phyloP scores from a whole-genome alignment of 2,888 invertebrate genomes.

The Leucozona laternaria region DNA sequence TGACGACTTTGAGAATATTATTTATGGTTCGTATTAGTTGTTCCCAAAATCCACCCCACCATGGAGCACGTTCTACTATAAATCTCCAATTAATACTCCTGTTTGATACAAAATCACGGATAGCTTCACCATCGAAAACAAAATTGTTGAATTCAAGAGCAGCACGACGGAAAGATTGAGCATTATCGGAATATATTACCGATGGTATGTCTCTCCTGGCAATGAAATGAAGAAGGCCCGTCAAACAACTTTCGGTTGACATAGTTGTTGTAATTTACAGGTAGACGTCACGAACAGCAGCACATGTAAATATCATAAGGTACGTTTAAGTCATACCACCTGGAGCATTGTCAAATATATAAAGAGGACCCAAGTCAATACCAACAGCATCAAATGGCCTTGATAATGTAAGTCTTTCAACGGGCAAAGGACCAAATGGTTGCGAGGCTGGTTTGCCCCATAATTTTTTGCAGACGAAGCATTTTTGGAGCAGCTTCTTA shows the following conservation, averaged over 20 bases:
- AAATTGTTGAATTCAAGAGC: no score
- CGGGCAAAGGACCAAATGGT: slow-evolving; percentile 21
- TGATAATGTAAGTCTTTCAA: slow-evolving; percentile 22
- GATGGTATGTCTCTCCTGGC: slow-evolving; percentile 4
- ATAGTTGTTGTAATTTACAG: slow-evolving; percentile 3
- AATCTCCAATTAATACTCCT: no score
- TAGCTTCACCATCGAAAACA: no score
- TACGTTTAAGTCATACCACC: neutral
- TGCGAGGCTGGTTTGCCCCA: slow-evolving; percentile 10
- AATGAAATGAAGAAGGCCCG: slow-evolving; percentile 19
- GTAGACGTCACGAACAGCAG: slow-evolving; percentile 4
- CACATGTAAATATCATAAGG: slow-evolving; percentile 8
- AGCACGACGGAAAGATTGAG: no score
- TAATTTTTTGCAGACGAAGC: slow-evolving; percentile 5
- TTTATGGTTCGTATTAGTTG: no score
- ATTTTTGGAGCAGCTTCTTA: neutral
- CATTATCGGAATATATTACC: slow-evolving; percentile 23
- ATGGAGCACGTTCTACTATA: no score
- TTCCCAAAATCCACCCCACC: no score
- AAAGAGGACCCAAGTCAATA: slow-evolving; percentile 16
- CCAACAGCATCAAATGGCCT: slow-evolving; percentile 29
- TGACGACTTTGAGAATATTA: no score
- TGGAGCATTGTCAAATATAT: neutral
- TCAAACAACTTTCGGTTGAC: slow-evolving; percentile 14
- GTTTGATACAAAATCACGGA: no score